phyloP scores from a whole-genome alignment of 2,113 vertebrate genomes.

The Crotalus horridus region DNA sequence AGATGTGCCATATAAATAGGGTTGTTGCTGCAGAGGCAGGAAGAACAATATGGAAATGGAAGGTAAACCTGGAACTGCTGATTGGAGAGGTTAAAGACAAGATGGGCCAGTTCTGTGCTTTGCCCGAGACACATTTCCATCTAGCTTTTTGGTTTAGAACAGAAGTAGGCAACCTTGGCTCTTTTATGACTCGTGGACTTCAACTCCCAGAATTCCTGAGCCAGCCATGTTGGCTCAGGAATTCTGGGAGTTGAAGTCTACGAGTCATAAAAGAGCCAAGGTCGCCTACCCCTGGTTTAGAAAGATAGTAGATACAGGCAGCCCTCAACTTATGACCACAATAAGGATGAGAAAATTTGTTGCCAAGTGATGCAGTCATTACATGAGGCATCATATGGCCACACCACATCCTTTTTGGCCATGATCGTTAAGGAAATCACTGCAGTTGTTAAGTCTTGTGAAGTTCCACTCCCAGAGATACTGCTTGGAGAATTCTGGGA shows the following conservation, averaged over 20 bases:
- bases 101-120: constrained; percentile 46
- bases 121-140: constrained; percentile 53
- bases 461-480: not conserved
- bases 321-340: not conserved
- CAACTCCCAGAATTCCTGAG: no score
- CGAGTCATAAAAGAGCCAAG: no score
- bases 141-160: constrained; percentile 49
- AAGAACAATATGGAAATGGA: constrained; percentile 49
- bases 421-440: not conserved
- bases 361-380: not conserved
- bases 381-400: not conserved
- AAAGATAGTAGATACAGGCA: constrained; percentile 20
- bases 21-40: constrained; percentile 39
- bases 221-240: no score
- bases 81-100: constrained; percentile 57
- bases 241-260: no score
- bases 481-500: not conserved
- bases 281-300: constrained; percentile 39
- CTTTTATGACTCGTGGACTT: no score
- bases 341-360: not conserved
- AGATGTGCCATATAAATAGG: constrained; percentile 23
- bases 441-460: not conserved
- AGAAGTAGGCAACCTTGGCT: no score
- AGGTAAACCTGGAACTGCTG: constrained; percentile 40
- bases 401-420: not conserved